A percentile compares a stretch with the other conserved stretches of the same genome.
phyloP scores from a whole-genome alignment of 1,140 invertebrate genomes.

The Camponotus floridanus region DNA sequence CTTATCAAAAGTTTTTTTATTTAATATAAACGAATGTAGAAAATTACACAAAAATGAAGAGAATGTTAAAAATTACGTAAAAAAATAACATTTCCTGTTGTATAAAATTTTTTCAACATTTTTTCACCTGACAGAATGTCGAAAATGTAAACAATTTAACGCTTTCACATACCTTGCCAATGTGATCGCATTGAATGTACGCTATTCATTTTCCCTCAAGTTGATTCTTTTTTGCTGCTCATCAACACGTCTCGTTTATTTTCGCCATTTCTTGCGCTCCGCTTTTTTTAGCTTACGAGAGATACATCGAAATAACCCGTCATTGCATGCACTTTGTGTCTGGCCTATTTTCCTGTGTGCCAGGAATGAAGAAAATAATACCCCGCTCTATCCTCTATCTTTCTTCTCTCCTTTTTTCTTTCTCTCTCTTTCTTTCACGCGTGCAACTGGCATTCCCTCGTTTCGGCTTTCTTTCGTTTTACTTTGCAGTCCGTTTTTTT shows the following conservation, averaged over 20 bases:
- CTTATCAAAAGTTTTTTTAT: background rate
- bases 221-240: constrained; percentile 35
- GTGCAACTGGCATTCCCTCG: background rate
- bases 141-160: constrained; percentile 22
- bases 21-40: background rate
- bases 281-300: constrained; percentile 56
- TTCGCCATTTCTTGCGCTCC: constrained; percentile 38
- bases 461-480: constrained; percentile 59
- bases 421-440: background rate
- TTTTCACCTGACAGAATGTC: no score
- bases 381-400: background rate
- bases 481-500: constrained; percentile 44
- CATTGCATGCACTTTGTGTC: constrained; percentile 59
- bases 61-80: no score
- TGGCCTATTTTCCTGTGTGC: constrained; percentile 59
- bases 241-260: constrained; percentile 60
- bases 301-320: constrained; percentile 57
- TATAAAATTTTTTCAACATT: background rate
- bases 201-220: constrained; percentile 15
- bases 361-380: constrained; percentile 55
- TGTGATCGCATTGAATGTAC: constrained; percentile 1
- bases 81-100: background rate
- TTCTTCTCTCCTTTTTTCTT: no score
- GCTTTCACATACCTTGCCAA: constrained; percentile 1
- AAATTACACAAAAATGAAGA: no score